Conservation (phyloP, 2,888 invertebrate species). For the Anaspis maculata region DNA sequence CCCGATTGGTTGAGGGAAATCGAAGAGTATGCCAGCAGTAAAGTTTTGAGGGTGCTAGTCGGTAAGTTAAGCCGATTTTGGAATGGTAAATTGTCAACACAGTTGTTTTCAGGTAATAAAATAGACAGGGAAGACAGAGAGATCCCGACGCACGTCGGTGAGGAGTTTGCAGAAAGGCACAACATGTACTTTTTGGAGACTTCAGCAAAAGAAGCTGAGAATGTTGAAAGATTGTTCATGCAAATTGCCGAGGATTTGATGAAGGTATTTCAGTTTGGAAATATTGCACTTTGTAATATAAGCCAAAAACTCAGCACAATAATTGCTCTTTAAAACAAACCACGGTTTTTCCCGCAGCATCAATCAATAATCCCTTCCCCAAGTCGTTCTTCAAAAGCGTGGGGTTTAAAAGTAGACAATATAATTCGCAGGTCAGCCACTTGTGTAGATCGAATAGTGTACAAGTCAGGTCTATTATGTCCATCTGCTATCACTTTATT, state of each 20-base stretch:
- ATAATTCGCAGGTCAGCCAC: no score
- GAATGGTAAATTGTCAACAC: neutral
- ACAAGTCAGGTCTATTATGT: no score
- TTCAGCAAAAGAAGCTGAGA: conserved; percentile 95
- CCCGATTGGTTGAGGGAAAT: conserved; percentile 97
- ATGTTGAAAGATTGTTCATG: conserved; percentile 93
- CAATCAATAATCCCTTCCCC: no score
- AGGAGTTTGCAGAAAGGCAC: conserved; percentile 90
- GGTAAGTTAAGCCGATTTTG: conserved; percentile 53
- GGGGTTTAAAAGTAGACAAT: no score
- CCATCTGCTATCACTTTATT: no score
- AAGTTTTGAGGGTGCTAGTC: conserved; percentile 89
- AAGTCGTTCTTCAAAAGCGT: no score
- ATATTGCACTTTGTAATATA: neutral
- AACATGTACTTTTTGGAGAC: conserved; percentile 98
- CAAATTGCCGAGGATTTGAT: conserved; percentile 91
- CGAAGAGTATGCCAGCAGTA: conserved; percentile 93
- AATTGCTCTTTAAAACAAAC: no score
- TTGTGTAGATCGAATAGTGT: no score
- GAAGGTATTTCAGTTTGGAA: conserved; percentile 56
- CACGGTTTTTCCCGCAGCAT: no score
- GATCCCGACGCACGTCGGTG: conserved; percentile 89
- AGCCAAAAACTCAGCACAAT: neutral
- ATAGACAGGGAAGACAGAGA: conserved; percentile 94
- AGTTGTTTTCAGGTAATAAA: conserved; percentile 74